Percentiles rank a stretch among this genome's conserved stretches.
phyloP scores from a whole-genome alignment of 2,888 invertebrate species.

The Steinernema scapterisci region DNA sequence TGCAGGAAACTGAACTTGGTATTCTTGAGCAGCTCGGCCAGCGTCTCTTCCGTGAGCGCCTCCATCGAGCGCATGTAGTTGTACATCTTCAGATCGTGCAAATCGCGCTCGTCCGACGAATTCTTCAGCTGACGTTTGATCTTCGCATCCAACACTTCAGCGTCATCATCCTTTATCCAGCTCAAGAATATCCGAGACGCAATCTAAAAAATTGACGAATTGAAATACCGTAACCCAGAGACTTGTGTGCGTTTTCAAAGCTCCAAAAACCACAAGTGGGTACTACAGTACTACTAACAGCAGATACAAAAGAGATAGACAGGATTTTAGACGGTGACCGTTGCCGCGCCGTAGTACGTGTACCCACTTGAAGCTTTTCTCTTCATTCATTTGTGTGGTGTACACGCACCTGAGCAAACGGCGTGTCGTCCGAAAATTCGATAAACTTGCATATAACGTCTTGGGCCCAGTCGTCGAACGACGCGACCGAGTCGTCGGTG shows the following conservation, averaged over 20 bases:
- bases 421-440: conserved; percentile 32
- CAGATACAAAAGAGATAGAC: too few relatives aligned
- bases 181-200: background rate
- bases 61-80: background rate
- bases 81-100: conserved; percentile 24
- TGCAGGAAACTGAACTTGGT: conserved; percentile 18
- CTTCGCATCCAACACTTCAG: conserved; percentile 14
- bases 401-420: conserved; percentile 33
- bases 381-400: conserved; percentile 9
- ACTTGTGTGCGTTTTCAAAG: background rate
- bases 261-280: conserved; percentile 19
- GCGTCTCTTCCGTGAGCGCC: background rate
- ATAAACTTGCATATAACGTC: conserved; percentile 29
- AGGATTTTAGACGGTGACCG: background rate
- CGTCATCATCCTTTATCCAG: conserved; percentile 12
- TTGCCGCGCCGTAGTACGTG: conserved; percentile 25
- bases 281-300: background rate
- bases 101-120: conserved; percentile 17
- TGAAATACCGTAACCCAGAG: background rate
- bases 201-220: background rate
- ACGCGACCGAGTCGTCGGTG: conserved; percentile 4
- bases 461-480: conserved; percentile 7
- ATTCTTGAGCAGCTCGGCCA: background rate
- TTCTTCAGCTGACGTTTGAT: background rate
- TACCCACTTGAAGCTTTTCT: conserved; percentile 20